These are phyloP conservation scores for Cephalopterus ornatus DNA, from an alignment of 2,113 vertebrate species.

Conservation along the genomic window DNA sequence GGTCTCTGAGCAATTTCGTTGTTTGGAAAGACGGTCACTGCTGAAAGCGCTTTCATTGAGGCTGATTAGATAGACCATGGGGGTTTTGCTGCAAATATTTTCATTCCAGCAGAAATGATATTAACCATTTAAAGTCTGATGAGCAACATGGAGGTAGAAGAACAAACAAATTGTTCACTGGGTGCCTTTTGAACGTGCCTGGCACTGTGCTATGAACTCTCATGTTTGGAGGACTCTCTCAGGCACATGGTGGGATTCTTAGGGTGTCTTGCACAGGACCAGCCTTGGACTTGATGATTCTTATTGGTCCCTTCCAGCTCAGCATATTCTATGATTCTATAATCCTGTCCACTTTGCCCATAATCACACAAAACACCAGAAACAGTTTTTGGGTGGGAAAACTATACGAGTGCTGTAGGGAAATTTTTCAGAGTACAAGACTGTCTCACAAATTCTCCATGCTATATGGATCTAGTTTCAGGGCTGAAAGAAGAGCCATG, in stretches of 20 bases:
- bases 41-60: conserved; percentile 41
- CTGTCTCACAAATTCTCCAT: not conserved
- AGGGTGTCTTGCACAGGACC: not conserved
- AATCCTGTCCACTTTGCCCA: not conserved
- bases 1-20: conserved; percentile 54
- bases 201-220: not conserved
- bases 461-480: not conserved
- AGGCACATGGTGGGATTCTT: not conserved
- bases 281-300: not conserved
- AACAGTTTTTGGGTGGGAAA: not conserved
- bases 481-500: not conserved
- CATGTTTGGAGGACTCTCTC: not conserved
- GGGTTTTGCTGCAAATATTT: not conserved
- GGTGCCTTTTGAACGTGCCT: not conserved
- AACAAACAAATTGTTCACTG: not conserved
- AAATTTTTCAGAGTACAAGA: not conserved
- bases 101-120: not conserved
- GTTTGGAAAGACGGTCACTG: conserved; percentile 36
- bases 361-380: not conserved
- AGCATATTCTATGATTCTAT: not conserved
- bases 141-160: not conserved
- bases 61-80: not conserved
- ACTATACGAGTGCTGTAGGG: not conserved
- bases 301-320: not conserved
- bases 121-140: not conserved